Evolutionary conservation across 2,888 invertebrate genomes (phyloP).

Genomic region (Saturnia japonica): DNA sequence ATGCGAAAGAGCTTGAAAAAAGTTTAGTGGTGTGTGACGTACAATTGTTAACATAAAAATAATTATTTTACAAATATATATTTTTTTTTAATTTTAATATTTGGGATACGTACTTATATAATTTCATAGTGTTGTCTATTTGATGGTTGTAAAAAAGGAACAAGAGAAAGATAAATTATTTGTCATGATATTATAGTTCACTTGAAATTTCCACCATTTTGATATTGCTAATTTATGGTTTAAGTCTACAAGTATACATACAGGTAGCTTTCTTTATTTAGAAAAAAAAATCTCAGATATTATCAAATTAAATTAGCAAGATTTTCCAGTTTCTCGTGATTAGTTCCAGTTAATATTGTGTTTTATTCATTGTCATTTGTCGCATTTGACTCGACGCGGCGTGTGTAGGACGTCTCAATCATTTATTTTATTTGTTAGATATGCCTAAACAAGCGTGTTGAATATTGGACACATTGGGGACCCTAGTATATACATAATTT

Average conservation of each 20-base stretch:
- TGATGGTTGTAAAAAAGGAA: too few species aligned
- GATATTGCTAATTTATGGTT: too few species aligned
- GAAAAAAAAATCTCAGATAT: neutral
- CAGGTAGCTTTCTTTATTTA: too few species aligned
- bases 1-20: neutral
- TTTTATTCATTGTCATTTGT: neutral
- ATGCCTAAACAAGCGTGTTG: too few species aligned
- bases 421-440: slow-evolving; percentile 1
- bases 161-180: too few species aligned
- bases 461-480: neutral
- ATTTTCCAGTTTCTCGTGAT: neutral
- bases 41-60: neutral
- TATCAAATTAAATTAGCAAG: neutral
- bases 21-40: neutral
- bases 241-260: too few species aligned
- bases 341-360: neutral
- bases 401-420: neutral
- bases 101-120: too few species aligned
- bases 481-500: neutral
- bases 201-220: too few species aligned
- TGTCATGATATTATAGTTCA: too few species aligned
- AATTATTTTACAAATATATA: too few species aligned
- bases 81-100: too few species aligned
- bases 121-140: too few species aligned
- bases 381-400: neutral